These are phyloP conservation scores for Hetaerina titia DNA, from an alignment of 2,888 invertebrate species.

Conservation along the genomic window DNA sequence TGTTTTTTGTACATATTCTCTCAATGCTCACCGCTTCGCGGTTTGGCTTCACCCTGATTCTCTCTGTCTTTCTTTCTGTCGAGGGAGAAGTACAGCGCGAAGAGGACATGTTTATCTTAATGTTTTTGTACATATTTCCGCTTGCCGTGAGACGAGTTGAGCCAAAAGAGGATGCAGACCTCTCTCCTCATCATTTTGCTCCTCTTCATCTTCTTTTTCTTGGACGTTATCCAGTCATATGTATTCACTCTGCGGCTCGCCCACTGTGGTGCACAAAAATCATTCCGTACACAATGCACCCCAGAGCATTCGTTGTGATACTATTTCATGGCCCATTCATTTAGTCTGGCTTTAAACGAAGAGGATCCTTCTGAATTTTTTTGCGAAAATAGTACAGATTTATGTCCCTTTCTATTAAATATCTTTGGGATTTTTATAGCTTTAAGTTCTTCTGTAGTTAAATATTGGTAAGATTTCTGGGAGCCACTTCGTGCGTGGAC, in stretches of 20 bases:
- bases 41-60: neutral
- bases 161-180: neutral
- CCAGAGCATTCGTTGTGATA: neutral
- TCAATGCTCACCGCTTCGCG: neutral
- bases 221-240: neutral
- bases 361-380: too few species aligned
- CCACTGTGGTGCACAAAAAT: neutral
- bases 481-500: too few species aligned
- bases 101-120: neutral
- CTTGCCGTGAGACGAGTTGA: neutral
- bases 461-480: too few species aligned
- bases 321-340: neutral
- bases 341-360: too few species aligned
- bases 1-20: neutral
- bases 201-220: neutral
- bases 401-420: too few species aligned
- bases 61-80: neutral
- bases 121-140: neutral
- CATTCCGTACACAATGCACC: neutral
- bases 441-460: too few species aligned
- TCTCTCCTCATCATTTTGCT: neutral
- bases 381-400: too few species aligned
- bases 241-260: neutral
- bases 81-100: neutral
- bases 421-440: too few species aligned